Percentiles rank a stretch among this genome's conserved stretches.
phyloP scores from a whole-genome alignment of 2,797 vertebrate species.

The Thunnus albacares region DNA sequence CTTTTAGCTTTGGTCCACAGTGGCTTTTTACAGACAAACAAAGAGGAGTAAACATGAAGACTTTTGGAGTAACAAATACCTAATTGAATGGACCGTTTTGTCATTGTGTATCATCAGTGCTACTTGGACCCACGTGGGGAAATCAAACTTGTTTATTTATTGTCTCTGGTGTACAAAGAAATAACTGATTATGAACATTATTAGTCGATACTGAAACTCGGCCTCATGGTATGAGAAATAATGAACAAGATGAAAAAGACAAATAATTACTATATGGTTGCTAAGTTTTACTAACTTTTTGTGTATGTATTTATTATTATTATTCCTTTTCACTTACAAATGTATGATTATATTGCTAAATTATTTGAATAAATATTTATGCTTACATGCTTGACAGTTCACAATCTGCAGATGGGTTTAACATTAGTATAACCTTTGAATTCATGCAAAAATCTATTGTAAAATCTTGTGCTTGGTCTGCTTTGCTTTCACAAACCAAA shows the following conservation, averaged over 20 bases:
- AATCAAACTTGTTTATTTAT: conserved; percentile 17
- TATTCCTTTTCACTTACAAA: neutral
- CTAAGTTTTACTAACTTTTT: neutral
- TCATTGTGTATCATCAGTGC: conserved; percentile 5
- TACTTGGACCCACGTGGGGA: neutral
- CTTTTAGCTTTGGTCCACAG: neutral
- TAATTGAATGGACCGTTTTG: neutral
- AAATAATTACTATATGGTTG: too few relatives aligned
- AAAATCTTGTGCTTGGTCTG: neutral
- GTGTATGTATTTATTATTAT: too few relatives aligned
- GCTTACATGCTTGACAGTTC: neutral
- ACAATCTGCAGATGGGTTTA: neutral
- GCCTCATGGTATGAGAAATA: neutral
- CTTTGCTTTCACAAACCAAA: conserved; percentile 1
- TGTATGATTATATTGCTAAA: neutral
- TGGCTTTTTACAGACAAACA: too few relatives aligned
- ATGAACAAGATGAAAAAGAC: too few relatives aligned
- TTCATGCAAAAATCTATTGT: neutral
- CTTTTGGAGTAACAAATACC: neutral
- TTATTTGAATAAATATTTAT: neutral
- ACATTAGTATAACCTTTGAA: neutral
- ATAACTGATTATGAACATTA: neutral
- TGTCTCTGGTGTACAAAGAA: neutral
- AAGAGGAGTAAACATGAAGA: too few relatives aligned
- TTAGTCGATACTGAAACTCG: neutral